Conservation (phyloP, 2,797 vertebrate species). For the Graptemys geographica region DNA sequence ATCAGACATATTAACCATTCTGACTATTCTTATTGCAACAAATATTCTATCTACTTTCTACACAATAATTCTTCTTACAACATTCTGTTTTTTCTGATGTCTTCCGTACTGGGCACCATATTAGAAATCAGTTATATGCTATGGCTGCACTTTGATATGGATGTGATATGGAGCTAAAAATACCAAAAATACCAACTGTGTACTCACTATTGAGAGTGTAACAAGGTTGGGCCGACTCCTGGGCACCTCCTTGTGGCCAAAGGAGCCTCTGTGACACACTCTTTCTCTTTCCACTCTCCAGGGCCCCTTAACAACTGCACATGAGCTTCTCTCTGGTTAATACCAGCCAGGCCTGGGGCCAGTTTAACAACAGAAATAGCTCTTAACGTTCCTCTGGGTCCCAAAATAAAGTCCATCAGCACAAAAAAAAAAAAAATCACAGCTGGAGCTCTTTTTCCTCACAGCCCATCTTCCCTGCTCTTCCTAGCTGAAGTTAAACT, state of each 20-base stretch:
- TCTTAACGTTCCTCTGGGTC: not conserved
- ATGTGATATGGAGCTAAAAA: not conserved
- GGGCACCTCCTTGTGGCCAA: not conserved
- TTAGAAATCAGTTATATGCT: not conserved
- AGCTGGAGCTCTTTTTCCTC: not conserved
- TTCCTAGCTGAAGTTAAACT: not conserved
- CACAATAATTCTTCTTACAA: not conserved
- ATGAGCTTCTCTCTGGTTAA: not conserved
- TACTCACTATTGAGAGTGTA: not conserved
- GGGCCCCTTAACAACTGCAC: not conserved
- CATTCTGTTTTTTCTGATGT: not conserved
- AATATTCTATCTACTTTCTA: not conserved
- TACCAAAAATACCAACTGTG: not conserved
- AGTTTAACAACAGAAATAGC: not conserved
- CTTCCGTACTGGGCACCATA: not conserved
- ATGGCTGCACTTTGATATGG: not conserved
- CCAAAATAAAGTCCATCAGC: too few species aligned
- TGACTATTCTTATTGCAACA: not conserved
- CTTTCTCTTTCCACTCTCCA: not conserved
- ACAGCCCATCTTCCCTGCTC: not conserved
- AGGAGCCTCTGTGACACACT: too few species aligned
- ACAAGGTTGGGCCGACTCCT: not conserved
- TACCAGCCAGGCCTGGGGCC: not conserved
- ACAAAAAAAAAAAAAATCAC: not conserved
- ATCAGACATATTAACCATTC: not conserved